phyloP scores from a whole-genome alignment of 1,140 invertebrate genomes.

The Triops cancriformis region DNA sequence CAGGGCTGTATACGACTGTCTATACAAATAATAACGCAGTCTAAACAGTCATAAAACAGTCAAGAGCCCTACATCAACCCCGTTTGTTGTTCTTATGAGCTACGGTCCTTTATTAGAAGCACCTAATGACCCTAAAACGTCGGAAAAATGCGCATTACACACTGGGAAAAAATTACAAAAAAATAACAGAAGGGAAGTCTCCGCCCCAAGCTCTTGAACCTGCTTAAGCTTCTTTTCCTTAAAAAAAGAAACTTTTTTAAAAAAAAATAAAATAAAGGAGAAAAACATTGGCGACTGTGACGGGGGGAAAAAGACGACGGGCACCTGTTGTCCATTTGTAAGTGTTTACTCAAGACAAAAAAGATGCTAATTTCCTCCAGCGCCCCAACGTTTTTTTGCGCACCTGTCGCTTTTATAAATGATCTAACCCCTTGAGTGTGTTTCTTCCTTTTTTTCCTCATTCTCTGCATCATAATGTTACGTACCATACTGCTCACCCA shows the following conservation, averaged over 20 bases:
- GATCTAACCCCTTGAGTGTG: too few species aligned
- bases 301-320: not conserved
- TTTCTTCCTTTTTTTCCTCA: too few species aligned
- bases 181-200: too few species aligned
- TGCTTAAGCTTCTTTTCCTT: too few species aligned
- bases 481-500: too few species aligned
- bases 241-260: too few species aligned
- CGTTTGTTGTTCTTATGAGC: not conserved
- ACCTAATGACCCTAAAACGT: too few species aligned
- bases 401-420: not conserved
- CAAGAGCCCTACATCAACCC: not conserved
- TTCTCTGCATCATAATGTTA: too few species aligned
- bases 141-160: not conserved
- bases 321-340: conserved; percentile 1
- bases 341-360: not conserved
- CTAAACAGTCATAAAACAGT: conserved; percentile 8
- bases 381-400: not conserved
- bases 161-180: not conserved
- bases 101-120: too few species aligned
- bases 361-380: not conserved
- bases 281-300: not conserved
- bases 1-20: not conserved
- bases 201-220: not conserved
- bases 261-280: not conserved
- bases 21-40: not conserved